phyloP scores from a whole-genome alignment of 1,140 invertebrate genomes.

The Leptinotarsa lineolata region DNA sequence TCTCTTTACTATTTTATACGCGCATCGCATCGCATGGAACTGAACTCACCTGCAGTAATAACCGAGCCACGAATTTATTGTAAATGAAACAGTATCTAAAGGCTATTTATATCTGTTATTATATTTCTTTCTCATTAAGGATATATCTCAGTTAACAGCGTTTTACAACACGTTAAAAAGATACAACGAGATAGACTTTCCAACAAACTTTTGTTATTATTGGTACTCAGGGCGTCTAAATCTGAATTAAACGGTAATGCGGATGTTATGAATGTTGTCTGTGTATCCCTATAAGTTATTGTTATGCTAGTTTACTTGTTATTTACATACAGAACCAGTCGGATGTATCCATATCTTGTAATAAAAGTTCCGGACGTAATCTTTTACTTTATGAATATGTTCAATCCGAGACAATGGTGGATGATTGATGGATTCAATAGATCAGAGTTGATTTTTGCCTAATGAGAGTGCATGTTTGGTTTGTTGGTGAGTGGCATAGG shows the following conservation, averaged over 20 bases:
- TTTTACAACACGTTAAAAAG: slow-evolving; percentile 26
- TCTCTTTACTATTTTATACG: slow-evolving; percentile 10
- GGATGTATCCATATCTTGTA: slow-evolving; percentile 24
- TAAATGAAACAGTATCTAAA: slow-evolving; percentile 52
- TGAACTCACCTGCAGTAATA: slow-evolving; percentile 48
- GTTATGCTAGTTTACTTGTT: slow-evolving; percentile 27
- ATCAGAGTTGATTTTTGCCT: no score
- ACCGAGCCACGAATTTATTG: slow-evolving; percentile 49
- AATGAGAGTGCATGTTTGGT: no score
- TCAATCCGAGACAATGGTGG: slow-evolving; percentile 2
- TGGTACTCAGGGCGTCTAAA: slow-evolving; percentile 30
- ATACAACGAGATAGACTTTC: slow-evolving; percentile 26
- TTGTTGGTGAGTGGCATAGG: no score
- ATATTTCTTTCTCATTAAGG: slow-evolving; percentile 51
- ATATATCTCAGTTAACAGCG: slow-evolving; percentile 49
- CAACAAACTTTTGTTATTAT: slow-evolving; percentile 32
- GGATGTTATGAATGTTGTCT: slow-evolving; percentile 20
- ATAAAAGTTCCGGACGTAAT: neutral
- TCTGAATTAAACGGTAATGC: slow-evolving; percentile 30
- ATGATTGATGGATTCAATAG: neutral
- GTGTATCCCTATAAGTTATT: slow-evolving; percentile 25
- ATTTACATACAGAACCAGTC: slow-evolving; percentile 22
- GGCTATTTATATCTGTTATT: slow-evolving; percentile 52
- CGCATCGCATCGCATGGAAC: slow-evolving; percentile 24
- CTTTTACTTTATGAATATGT: neutral